These are phyloP conservation scores for Fragum fragum DNA, from an alignment of 2,888 invertebrate genomes.

Conservation along the genomic window DNA sequence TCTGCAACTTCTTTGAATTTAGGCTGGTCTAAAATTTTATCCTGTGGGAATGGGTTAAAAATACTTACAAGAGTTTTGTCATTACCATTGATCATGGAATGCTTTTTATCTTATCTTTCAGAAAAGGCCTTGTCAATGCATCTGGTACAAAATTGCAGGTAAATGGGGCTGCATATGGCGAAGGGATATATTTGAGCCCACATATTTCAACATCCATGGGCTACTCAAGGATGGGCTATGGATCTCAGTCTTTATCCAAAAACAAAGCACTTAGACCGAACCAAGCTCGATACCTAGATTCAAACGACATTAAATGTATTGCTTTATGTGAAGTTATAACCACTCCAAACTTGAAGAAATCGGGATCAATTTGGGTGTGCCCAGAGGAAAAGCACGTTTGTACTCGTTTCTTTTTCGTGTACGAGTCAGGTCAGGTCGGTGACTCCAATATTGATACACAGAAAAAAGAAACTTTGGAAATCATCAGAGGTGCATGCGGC, in stretches of 20 bases:
- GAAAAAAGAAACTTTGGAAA: slow-evolving; percentile 52
- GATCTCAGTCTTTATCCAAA: slow-evolving; percentile 54
- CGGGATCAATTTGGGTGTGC: slow-evolving; percentile 80
- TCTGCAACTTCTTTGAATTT: no score
- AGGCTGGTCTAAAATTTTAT: no score
- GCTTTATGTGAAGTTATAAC: slow-evolving; percentile 84
- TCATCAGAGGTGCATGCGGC: slow-evolving; percentile 67
- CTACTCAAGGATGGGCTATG: slow-evolving; percentile 81
- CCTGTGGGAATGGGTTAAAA: no score
- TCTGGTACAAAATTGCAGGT: slow-evolving; percentile 83
- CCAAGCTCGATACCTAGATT: slow-evolving; percentile 72
- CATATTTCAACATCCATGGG: slow-evolving; percentile 77
- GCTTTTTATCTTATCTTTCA: slow-evolving; percentile 61
- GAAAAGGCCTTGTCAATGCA: slow-evolving; percentile 83
- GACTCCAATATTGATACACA: slow-evolving; percentile 73
- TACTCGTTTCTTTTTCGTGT: slow-evolving; percentile 85
- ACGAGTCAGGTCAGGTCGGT: slow-evolving; percentile 76
- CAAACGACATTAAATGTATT: slow-evolving; percentile 79
- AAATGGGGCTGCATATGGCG: slow-evolving; percentile 83
- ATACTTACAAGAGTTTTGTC: no score
- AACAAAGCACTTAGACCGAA: background rate
- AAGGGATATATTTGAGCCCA: slow-evolving; percentile 85
- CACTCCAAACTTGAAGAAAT: slow-evolving; percentile 75
- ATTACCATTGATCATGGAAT: no score
- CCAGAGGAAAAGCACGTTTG: slow-evolving; percentile 81